Evolutionary conservation across 1,140 invertebrate species (phyloP).

Genomic region (Lucilia sericata): DNA sequence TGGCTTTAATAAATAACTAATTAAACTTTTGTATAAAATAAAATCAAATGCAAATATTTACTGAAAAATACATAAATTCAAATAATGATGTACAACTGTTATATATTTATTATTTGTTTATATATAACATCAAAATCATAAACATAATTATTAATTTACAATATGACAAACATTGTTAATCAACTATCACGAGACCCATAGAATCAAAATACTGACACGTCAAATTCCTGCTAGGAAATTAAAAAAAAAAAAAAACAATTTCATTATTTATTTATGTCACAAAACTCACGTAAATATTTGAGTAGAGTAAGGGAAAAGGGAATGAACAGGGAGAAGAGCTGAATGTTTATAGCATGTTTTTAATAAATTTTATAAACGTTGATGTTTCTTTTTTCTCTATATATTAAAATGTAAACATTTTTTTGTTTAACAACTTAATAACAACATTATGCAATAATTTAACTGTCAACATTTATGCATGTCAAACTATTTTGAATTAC

Average conservation of each 20-base stretch:
- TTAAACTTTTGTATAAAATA: not conserved
- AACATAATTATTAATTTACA: not conserved
- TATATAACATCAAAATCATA: not conserved
- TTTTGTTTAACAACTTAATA: slow-evolving; percentile 1
- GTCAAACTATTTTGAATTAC: not conserved
- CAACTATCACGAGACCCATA: not conserved
- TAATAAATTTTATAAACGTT: not conserved
- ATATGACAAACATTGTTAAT: not conserved
- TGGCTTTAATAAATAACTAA: not conserved
- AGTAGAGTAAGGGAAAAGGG: not conserved
- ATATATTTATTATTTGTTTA: too few relatives aligned
- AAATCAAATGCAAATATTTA: not conserved
- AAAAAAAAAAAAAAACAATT: too few relatives aligned
- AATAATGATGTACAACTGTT: too few relatives aligned
- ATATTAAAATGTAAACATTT: slow-evolving; percentile 19
- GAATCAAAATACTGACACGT: not conserved
- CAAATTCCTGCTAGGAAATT: not conserved
- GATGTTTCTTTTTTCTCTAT: not conserved
- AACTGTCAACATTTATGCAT: slow-evolving; percentile 21
- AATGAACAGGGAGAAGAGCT: not conserved
- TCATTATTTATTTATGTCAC: not conserved
- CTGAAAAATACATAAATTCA: too few relatives aligned
- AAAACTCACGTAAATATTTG: not conserved
- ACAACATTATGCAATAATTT: slow-evolving; percentile 9
- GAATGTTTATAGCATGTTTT: not conserved